Conservation (phyloP, 2,113 vertebrate species). For the Cryptotis parvus region DNA sequence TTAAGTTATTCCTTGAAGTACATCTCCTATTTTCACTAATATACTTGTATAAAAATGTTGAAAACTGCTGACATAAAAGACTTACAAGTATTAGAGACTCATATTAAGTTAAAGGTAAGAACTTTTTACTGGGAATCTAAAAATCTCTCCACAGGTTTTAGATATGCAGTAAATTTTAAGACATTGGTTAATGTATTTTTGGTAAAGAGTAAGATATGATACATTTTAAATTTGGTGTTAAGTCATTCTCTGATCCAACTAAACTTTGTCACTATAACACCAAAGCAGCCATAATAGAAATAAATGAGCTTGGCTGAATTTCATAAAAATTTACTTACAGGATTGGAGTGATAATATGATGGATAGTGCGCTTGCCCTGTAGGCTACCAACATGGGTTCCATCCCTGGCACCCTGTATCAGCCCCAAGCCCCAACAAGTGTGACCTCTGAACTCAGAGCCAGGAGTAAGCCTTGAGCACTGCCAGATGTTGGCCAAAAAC, state of each 20-base stretch:
- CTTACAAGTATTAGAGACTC: not conserved
- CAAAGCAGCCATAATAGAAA: not conserved
- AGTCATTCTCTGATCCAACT: not conserved
- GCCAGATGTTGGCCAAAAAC: no score
- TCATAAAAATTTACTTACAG: not conserved
- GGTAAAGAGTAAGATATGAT: not conserved
- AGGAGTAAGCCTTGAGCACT: no score
- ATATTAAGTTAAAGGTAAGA: not conserved
- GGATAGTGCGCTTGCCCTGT: no score
- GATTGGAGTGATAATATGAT: not conserved
- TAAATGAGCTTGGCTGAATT: not conserved
- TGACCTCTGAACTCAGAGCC: no score
- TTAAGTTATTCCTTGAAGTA: no score
- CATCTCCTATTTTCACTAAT: no score
- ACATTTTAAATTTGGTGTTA: not conserved
- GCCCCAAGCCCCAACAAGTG: no score
- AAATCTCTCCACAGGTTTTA: not conserved
- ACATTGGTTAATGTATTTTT: not conserved
- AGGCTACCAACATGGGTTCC: no score
- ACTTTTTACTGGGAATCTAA: not conserved
- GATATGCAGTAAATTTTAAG: not conserved
- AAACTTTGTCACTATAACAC: not conserved
- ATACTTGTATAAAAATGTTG: no score
- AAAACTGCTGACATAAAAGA: not conserved
- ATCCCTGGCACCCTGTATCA: no score